These are phyloP conservation scores for Anoncus sp. DNA, from an alignment of 2,888 invertebrate genomes.

Conservation along the genomic window DNA sequence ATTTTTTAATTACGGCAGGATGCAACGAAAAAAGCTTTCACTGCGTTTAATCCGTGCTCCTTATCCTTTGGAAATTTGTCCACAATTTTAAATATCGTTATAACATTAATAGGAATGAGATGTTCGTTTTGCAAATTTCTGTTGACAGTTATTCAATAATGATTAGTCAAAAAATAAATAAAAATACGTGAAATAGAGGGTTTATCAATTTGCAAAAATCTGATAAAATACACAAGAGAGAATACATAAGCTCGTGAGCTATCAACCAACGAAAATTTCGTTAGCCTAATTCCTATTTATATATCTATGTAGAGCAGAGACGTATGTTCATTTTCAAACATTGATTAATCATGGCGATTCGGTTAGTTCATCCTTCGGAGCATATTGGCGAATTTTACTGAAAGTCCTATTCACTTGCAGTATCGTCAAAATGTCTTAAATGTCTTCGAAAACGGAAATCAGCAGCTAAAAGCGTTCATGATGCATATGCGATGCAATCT, in stretches of 20 bases:
- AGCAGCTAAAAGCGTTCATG: neutral
- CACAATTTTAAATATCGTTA: no score
- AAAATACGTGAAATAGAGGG: no score
- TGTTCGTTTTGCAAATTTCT: no score
- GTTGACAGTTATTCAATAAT: no score
- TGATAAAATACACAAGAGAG: no score
- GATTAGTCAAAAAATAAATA: no score
- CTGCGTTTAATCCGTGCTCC: no score
- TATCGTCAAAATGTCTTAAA: neutral
- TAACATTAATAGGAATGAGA: no score
- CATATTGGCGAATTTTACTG: constrained; percentile 7
- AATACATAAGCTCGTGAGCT: no score
- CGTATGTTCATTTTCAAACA: constrained; percentile 46
- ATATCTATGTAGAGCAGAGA: neutral
- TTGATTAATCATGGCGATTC: constrained; percentile 32
- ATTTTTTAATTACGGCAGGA: neutral
- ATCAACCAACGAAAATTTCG: constrained; percentile 76
- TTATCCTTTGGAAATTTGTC: no score
- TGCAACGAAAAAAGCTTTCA: neutral
- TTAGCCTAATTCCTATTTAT: constrained; percentile 59
- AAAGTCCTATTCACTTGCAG: constrained; percentile 7
- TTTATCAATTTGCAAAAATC: no score
- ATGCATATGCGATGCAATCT: neutral
- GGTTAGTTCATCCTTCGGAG: constrained; percentile 13
- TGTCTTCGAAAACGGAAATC: neutral